A percentile compares a stretch with the other conserved stretches of the same genome.
phyloP scores from a whole-genome alignment of 2,797 vertebrate genomes.

The Iguana delicatissima region DNA sequence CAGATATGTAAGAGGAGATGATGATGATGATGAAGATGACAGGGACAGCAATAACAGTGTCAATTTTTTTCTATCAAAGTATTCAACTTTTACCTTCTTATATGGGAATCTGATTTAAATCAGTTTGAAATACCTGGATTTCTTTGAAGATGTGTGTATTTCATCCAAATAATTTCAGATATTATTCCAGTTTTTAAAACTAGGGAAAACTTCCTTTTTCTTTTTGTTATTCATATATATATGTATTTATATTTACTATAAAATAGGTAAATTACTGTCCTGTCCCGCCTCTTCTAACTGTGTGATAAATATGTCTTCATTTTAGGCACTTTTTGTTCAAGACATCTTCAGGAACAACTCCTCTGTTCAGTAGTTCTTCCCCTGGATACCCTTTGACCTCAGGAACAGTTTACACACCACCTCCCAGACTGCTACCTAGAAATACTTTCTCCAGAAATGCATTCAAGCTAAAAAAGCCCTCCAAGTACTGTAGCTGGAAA shows the following conservation, averaged over 20 bases:
- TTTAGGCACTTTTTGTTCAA: conserved; percentile 98
- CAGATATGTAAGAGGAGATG: not conserved
- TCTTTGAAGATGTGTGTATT: not conserved
- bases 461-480: conserved; percentile 98
- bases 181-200: not conserved
- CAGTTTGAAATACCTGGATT: not conserved
- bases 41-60: no score
- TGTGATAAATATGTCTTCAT: conserved; percentile 64
- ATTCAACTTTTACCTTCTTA: not conserved
- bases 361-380: conserved; percentile 97
- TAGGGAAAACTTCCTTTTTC: conserved; percentile 1
- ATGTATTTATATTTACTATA: not conserved
- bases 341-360: conserved; percentile 97
- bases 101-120: not conserved
- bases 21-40: not conserved
- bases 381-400: conserved; percentile 97
- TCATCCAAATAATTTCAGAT: not conserved
- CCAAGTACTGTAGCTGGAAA: conserved; percentile 99
- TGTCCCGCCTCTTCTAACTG: conserved; percentile 50
- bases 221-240: not conserved
- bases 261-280: conserved; percentile 1
- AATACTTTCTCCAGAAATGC: conserved; percentile 98
- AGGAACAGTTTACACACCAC: conserved; percentile 97
- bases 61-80: not conserved
- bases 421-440: conserved; percentile 94